Conservation (phyloP, 2,888 invertebrate species). For the Lacanobia oleracea region DNA sequence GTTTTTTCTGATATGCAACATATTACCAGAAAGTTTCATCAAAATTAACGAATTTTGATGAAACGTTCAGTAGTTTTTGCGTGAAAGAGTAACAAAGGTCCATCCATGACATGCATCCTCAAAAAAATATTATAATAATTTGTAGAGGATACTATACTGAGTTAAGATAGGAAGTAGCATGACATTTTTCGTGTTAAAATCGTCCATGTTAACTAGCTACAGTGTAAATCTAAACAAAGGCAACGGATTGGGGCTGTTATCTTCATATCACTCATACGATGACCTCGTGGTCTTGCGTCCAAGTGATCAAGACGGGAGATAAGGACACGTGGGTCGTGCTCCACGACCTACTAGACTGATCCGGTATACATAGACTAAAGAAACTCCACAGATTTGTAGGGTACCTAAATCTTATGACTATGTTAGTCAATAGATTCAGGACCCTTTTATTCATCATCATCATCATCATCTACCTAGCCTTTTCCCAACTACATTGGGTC, state of each 20-base stretch:
- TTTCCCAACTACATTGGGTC: too few relatives aligned
- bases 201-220: not conserved
- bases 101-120: too few relatives aligned
- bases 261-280: constrained; percentile 38
- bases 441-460: too few relatives aligned
- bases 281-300: constrained; percentile 50
- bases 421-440: not conserved
- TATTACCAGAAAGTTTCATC: too few relatives aligned
- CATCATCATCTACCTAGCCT: too few relatives aligned
- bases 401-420: not conserved
- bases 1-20: not conserved
- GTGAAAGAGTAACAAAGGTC: too few relatives aligned
- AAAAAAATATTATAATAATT: too few relatives aligned
- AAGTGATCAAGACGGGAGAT: constrained; percentile 39
- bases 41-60: too few relatives aligned
- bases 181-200: not conserved
- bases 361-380: not conserved
- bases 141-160: too few relatives aligned
- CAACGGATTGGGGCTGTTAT: constrained; percentile 41
- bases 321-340: constrained; percentile 40
- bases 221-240: constrained; percentile 22
- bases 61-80: too few relatives aligned
- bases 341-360: constrained; percentile 32
- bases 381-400: too few relatives aligned
- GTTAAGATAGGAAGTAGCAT: too few relatives aligned